Evolutionary conservation across 2,888 invertebrate genomes (phyloP).

Genomic region (Lasioglossum leucozonium): DNA sequence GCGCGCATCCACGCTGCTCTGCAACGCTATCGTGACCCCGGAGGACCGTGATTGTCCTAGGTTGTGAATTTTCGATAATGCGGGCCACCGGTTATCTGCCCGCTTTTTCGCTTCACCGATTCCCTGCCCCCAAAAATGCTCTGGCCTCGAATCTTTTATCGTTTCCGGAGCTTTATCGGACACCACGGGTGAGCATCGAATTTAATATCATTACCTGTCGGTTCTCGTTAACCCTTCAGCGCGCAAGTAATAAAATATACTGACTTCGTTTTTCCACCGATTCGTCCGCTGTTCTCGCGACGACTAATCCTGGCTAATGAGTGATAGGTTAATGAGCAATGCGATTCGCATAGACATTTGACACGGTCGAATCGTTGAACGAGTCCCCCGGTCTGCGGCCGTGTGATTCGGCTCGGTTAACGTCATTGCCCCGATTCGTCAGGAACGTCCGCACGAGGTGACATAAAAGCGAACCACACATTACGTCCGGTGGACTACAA

Average conservation of each 20-base stretch:
- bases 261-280: no score
- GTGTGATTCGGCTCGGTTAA: conserved; percentile 47
- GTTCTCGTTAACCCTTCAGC: background rate
- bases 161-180: background rate
- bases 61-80: conserved; percentile 59
- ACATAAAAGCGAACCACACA: conserved; percentile 62
- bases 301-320: background rate
- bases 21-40: conserved; percentile 27
- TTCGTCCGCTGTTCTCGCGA: no score
- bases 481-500: conserved; percentile 65
- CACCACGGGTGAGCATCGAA: background rate
- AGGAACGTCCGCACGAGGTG: conserved; percentile 45
- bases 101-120: background rate
- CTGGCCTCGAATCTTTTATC: background rate
- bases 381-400: conserved; percentile 13
- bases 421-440: conserved; percentile 52
- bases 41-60: conserved; percentile 52
- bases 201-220: background rate
- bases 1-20: conserved; percentile 17
- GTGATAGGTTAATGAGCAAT: background rate
- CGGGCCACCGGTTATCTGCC: conserved; percentile 23
- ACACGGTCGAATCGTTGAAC: background rate
- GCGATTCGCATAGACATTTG: background rate
- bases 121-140: background rate
- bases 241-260: no score